Conservation (phyloP, 2,888 invertebrate genomes). For the Gymnosoma rotundatum region DNA sequence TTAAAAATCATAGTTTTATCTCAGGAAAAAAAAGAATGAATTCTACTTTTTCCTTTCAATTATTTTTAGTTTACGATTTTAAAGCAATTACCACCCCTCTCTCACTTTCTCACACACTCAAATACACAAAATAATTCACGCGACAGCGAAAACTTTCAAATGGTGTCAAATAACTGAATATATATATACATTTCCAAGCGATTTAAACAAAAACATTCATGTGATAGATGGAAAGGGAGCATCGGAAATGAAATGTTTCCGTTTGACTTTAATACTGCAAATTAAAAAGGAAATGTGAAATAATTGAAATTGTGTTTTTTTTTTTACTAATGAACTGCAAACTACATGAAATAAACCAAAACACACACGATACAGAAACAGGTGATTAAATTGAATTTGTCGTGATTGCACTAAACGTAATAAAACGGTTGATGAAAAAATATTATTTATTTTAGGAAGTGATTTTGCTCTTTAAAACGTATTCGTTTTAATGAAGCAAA, state of each 20-base stretch:
- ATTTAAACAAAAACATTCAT: not conserved
- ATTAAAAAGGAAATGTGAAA: conserved; percentile 67
- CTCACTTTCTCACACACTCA: not conserved
- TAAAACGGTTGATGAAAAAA: not conserved
- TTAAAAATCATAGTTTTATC: too few relatives aligned
- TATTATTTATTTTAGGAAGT: not conserved
- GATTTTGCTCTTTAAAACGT: too few relatives aligned
- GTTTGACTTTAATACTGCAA: conserved; percentile 62
- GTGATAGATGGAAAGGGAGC: conserved; percentile 38
- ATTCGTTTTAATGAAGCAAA: too few relatives aligned
- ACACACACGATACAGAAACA: conserved; percentile 22
- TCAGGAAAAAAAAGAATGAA: too few relatives aligned
- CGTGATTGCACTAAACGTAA: conserved; percentile 16
- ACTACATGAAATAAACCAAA: conserved; percentile 18
- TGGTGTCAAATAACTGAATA: conserved; percentile 34
- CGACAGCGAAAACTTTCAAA: too few relatives aligned
- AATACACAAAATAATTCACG: not conserved
- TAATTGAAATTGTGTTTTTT: conserved; percentile 34
- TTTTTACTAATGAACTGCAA: conserved; percentile 41
- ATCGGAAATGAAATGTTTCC: conserved; percentile 67
- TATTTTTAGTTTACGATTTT: not conserved
- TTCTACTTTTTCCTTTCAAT: too few relatives aligned
- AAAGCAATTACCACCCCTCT: not conserved
- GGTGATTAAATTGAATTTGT: conserved; percentile 47
- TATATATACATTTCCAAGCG: not conserved